Conservation (phyloP, 2,113 vertebrate genomes). For the Oophaga pumilio region DNA sequence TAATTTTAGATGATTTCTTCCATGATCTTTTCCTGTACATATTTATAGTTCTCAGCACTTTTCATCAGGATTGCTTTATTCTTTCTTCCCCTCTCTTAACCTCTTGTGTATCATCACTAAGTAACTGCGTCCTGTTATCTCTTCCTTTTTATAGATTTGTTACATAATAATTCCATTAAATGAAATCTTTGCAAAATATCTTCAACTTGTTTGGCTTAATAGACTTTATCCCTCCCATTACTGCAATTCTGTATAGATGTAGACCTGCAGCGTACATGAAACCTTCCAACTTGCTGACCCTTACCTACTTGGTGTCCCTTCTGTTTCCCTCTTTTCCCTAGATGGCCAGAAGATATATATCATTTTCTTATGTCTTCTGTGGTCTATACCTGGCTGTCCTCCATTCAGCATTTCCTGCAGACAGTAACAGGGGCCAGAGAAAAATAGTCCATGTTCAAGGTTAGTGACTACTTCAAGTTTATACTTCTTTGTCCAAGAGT, state of each 20-base stretch:
- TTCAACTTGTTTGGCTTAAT: background rate
- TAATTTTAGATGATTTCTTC: conserved; percentile 29
- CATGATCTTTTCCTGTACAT: background rate
- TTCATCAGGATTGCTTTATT: background rate
- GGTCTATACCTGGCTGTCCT: conserved; percentile 60
- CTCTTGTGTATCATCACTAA: background rate
- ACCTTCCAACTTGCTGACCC: background rate
- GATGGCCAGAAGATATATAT: conserved; percentile 30
- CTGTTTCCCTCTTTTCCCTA: conserved; percentile 13
- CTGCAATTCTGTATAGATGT: background rate
- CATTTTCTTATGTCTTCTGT: conserved; percentile 49
- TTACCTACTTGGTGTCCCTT: background rate
- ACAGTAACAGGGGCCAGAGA: conserved; percentile 74
- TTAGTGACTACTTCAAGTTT: conserved; percentile 65
- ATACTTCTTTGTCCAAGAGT: background rate
- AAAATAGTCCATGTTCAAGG: conserved; percentile 91
- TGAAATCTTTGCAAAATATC: background rate
- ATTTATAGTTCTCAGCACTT: background rate
- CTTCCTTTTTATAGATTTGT: background rate
- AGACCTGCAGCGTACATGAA: background rate
- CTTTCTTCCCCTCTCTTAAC: background rate
- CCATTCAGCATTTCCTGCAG: conserved; percentile 52
- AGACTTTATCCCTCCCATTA: background rate
- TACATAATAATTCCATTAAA: background rate
- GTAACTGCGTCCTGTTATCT: background rate